A percentile compares a stretch with the other conserved stretches of the same genome.
Evolutionary conservation across 2,113 vertebrate species (phyloP).

Genomic region (Vicugna pacos): DNA sequence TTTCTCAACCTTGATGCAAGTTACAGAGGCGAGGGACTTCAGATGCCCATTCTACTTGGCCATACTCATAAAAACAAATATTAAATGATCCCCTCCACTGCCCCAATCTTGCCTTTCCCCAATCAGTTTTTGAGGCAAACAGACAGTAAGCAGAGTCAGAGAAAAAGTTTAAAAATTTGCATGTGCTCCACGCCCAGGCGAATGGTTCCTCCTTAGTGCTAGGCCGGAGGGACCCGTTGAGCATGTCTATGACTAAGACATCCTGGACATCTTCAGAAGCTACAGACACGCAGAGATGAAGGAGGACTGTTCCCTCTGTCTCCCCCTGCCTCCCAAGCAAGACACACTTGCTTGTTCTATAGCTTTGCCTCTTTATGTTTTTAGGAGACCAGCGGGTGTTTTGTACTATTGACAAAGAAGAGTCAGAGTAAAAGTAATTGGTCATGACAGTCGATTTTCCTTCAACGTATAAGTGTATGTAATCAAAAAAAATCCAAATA

Average conservation of each 20-base stretch:
- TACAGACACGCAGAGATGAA: not conserved
- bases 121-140: not conserved
- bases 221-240: not conserved
- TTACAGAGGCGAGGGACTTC: not conserved
- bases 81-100: not conserved
- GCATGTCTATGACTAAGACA: not conserved
- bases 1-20: not conserved
- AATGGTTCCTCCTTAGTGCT: not conserved
- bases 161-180: not conserved
- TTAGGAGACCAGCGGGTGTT: not conserved
- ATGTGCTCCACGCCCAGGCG: no score
- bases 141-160: not conserved
- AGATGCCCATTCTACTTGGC: not conserved
- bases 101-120: not conserved
- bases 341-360: not conserved
- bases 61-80: not conserved
- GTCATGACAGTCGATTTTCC: not conserved
- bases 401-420: not conserved
- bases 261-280: not conserved
- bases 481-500: slow-evolving; percentile 6
- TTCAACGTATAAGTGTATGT: not conserved
- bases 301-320: not conserved
- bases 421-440: not conserved
- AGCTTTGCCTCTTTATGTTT: not conserved
- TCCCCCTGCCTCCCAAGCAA: no score